Conservation (phyloP, 2,888 invertebrate species). For the Vannuccia rotundouncinata region DNA sequence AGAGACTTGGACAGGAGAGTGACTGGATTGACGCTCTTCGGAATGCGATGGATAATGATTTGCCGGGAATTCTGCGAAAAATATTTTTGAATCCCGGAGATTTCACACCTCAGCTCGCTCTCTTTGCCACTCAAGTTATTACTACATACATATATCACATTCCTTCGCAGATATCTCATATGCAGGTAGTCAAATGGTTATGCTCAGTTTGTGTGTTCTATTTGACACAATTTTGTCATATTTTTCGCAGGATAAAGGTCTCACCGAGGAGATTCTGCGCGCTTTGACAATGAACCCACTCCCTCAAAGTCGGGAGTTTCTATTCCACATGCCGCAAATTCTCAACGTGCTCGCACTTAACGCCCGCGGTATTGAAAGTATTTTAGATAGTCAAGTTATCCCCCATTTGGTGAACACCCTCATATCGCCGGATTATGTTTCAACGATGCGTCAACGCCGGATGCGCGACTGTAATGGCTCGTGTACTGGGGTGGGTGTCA, state of each 20-base stretch:
- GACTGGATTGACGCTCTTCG: constrained; percentile 43
- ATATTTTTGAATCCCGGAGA: constrained; percentile 37
- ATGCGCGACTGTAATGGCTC: constrained; percentile 27
- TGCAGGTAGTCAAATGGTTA: constrained; percentile 67
- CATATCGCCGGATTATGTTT: constrained; percentile 67
- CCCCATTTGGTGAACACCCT: constrained; percentile 66
- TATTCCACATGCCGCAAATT: constrained; percentile 78
- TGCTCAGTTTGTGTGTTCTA: not conserved
- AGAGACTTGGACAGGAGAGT: constrained; percentile 71
- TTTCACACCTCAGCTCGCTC: constrained; percentile 31
- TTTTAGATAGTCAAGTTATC: constrained; percentile 72
- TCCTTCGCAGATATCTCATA: constrained; percentile 71
- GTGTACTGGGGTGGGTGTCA: not conserved
- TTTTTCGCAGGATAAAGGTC: constrained; percentile 34
- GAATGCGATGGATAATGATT: constrained; percentile 26
- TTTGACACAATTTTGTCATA: not conserved
- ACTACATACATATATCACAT: constrained; percentile 72
- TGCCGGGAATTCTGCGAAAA: constrained; percentile 32
- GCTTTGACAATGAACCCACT: constrained; percentile 61
- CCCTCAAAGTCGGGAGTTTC: constrained; percentile 60
- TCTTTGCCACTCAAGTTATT: constrained; percentile 67
- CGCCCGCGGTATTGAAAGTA: constrained; percentile 69
- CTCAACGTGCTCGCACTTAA: constrained; percentile 76
- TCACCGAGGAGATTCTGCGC: constrained; percentile 61
- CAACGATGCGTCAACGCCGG: constrained; percentile 64